Conservation (phyloP, 2,113 vertebrate genomes). For the Illadopsis cleaveri region DNA sequence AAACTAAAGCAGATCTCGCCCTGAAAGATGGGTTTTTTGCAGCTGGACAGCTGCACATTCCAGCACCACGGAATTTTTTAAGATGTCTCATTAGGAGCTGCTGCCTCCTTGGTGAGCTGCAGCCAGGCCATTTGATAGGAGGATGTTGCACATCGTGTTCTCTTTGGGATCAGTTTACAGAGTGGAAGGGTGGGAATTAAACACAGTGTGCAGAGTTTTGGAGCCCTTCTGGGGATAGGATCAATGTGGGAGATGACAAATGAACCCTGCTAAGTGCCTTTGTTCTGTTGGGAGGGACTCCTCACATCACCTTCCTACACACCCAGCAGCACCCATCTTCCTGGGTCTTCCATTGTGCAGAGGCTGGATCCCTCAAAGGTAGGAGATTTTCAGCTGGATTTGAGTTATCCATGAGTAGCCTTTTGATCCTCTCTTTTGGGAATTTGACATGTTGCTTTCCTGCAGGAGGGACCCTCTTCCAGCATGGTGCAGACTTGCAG, state of each 20-base stretch:
- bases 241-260: not conserved
- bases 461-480: not conserved
- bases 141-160: accelerated
- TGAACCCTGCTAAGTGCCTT: not conserved
- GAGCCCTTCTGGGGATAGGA: not conserved
- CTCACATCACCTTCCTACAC: accelerated
- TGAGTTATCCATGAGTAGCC: not conserved
- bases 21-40: not conserved
- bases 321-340: not conserved
- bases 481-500: accelerated
- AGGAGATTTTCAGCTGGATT: not conserved
- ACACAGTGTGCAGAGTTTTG: not conserved
- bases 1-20: not conserved
- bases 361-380: not conserved
- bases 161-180: not conserved
- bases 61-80: not conserved
- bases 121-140: constrained; percentile 16
- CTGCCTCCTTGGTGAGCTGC: not conserved
- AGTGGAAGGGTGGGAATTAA: not conserved
- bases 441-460: not conserved
- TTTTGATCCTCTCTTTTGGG: not conserved
- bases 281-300: not conserved
- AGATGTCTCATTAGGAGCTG: not conserved
- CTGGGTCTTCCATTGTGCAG: accelerated
- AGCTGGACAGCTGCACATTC: not conserved